Percentiles rank a stretch among this genome's conserved stretches.
These are phyloP conservation scores for Australoheros scitulus DNA, from an alignment of 2,113 vertebrate genomes.

Conservation along the genomic window DNA sequence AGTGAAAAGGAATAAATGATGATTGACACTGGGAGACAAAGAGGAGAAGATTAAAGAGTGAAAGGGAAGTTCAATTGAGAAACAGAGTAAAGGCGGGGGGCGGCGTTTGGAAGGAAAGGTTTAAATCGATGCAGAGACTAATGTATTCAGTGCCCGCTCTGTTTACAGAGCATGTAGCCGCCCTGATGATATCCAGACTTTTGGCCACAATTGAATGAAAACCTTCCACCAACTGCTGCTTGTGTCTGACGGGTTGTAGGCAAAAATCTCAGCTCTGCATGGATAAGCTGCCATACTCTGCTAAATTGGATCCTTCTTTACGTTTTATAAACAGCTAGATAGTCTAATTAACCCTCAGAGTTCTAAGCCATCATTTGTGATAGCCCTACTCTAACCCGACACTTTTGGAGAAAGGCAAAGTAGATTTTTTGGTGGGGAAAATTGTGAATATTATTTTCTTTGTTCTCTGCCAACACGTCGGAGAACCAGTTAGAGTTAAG, in stretches of 20 bases:
- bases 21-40: constrained; percentile 27
- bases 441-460: background rate
- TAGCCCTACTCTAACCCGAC: background rate
- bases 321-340: background rate
- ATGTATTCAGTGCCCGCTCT: constrained; percentile 70
- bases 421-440: background rate
- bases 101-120: constrained; percentile 54
- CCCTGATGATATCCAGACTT: constrained; percentile 78
- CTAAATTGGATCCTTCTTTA: background rate
- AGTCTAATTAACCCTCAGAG: background rate
- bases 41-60: constrained; percentile 8
- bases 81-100: constrained; percentile 18
- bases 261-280: constrained; percentile 7
- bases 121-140: constrained; percentile 66
- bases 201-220: constrained; percentile 74
- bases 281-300: background rate
- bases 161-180: constrained; percentile 68
- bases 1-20: background rate
- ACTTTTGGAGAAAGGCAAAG: background rate
- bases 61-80: constrained; percentile 27
- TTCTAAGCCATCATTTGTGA: background rate
- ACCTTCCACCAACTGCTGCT: constrained; percentile 62
- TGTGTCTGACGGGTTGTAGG: constrained; percentile 47
- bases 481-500: background rate
- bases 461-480: background rate